A percentile compares a stretch with the other conserved stretches of the same genome.
Conservation (phyloP, 2,888 invertebrate genomes). For the Piscicola geometra region DNA sequence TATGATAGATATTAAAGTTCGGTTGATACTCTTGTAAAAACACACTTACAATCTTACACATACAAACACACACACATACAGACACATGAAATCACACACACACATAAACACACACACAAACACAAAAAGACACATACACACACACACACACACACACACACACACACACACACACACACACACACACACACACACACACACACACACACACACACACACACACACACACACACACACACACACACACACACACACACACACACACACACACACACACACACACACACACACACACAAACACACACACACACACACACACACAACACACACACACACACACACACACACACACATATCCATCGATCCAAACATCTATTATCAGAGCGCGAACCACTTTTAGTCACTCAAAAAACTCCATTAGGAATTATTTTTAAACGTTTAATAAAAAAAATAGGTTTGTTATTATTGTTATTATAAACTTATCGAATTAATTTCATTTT, state of each 20-base stretch:
- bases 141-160: not conserved
- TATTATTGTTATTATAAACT: too few species aligned
- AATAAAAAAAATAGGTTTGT: too few species aligned
- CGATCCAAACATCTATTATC: not conserved
- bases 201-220: slow-evolving; percentile 15
- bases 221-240: slow-evolving; percentile 22
- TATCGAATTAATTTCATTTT: too few species aligned
- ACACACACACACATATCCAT: slow-evolving; percentile 20
- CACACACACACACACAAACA: slow-evolving; percentile 21
- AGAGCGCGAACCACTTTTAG: too few species aligned
- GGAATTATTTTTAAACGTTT: too few species aligned
- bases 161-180: not conserved
- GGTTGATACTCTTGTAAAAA: too few species aligned
- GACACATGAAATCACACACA: too few species aligned
- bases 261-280: not conserved
- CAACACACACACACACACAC: slow-evolving; percentile 8
- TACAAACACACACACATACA: too few species aligned
- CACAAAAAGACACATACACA: not conserved
- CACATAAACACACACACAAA: too few species aligned
- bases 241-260: slow-evolving; percentile 16
- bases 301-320: slow-evolving; percentile 23
- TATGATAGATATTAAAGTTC: too few species aligned
- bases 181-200: slow-evolving; percentile 9
- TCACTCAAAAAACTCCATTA: too few species aligned
- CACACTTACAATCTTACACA: too few species aligned